These are phyloP conservation scores for Natator depressus DNA, from an alignment of 2,113 vertebrate species.

Conservation along the genomic window DNA sequence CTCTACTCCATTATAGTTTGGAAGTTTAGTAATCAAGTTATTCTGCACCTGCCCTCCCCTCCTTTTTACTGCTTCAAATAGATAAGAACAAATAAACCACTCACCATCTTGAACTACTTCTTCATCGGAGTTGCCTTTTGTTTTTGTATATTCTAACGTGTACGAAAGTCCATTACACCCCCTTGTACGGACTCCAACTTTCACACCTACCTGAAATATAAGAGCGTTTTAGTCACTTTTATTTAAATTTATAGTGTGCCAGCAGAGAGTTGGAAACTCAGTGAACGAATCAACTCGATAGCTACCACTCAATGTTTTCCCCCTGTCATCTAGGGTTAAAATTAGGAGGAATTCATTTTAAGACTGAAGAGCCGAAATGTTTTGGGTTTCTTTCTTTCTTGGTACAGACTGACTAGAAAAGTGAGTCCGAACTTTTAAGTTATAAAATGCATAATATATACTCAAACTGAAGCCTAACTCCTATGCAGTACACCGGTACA, in stretches of 20 bases:
- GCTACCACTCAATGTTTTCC: not conserved
- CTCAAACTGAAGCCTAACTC: not conserved
- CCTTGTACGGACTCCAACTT: conserved; percentile 95
- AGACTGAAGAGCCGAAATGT: not conserved
- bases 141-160: conserved; percentile 92
- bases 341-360: not conserved
- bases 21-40: not conserved
- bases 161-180: conserved; percentile 98
- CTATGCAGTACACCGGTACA: not conserved
- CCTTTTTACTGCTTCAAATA: not conserved
- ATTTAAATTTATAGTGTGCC: not conserved
- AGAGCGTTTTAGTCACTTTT: not conserved
- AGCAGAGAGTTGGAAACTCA: not conserved
- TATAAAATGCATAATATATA: not conserved
- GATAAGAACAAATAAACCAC: not conserved
- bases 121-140: conserved; percentile 92
- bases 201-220: conserved; percentile 88
- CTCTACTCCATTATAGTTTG: not conserved
- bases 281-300: not conserved
- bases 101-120: conserved; percentile 96
- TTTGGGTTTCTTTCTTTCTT: not conserved
- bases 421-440: not conserved
- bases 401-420: not conserved
- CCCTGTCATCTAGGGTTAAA: not conserved
- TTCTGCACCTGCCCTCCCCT: not conserved